These are phyloP conservation scores for Dysidea cf. avara DNA, from an alignment of 37 sponge, comb jelly and placozoan genomes.

Conservation along the genomic window DNA sequence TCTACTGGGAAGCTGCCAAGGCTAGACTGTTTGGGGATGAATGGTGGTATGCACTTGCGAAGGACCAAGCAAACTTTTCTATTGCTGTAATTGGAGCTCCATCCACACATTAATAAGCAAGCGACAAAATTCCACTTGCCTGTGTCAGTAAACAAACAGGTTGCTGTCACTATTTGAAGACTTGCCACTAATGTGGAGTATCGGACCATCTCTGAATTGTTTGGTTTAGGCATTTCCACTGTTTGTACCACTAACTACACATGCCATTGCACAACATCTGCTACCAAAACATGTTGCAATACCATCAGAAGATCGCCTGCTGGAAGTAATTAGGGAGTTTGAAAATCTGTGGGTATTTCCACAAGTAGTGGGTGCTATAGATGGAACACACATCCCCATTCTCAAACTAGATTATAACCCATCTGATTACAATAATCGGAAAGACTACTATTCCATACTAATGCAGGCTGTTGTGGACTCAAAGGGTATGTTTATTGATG, in stretches of 20 bases:
- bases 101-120: neutral
- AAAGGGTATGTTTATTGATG: constrained; percentile 9
- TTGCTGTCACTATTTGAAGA: constrained; percentile 45
- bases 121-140: neutral
- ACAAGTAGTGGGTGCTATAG: no score
- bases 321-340: constrained; percentile 18
- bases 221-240: constrained; percentile 38
- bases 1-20: no score
- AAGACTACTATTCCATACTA: constrained; percentile 28
- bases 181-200: constrained; percentile 48
- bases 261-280: constrained; percentile 17
- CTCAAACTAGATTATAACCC: constrained; percentile 18
- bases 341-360: constrained; percentile 15
- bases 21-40: constrained; percentile 1
- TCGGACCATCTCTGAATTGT: constrained; percentile 26
- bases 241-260: constrained; percentile 21
- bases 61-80: neutral
- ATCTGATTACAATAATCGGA: constrained; percentile 30
- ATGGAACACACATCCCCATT: constrained; percentile 39
- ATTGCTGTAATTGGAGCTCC: neutral
- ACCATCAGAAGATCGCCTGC: constrained; percentile 1
- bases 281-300: neutral
- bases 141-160: constrained; percentile 17
- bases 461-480: constrained; percentile 25
- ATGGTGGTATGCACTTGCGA: constrained; percentile 5